Evolutionary conservation across 2,113 vertebrate species (phyloP), one percentile per base, ranked within the genome.

Genomic region (Saccopteryx leptura): DNA sequence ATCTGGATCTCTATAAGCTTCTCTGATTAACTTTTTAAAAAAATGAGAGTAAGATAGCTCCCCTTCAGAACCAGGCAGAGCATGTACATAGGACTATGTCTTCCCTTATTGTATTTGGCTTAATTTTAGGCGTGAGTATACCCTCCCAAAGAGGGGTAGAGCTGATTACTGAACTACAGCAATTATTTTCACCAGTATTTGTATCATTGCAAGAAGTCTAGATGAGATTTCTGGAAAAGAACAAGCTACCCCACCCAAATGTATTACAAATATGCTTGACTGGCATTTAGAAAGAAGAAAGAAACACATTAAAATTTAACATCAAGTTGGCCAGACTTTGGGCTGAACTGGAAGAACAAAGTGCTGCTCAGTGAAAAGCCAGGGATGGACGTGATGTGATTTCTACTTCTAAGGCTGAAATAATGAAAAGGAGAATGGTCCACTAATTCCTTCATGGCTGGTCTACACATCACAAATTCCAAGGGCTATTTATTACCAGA

Each of bases 261-360:
- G 52, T 74, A 88, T 80, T 93, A 93, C 75, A 96, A 96, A 94
- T 94, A 65, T 96, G 94, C 91, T 95, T 88, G 93, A 97, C 81
- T 81, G 93, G 94, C 90, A 97, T 93, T 94, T 94, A 89, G 96
- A 94, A 94, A 95, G 71, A 76, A 95, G 92, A 96, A 93, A 93
- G 63, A 96, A 91, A 96, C 46, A 72, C 96, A 97, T 97, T 97
- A 98, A 98, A 97, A 97, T 96, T 98, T 98, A 97, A 97, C 83
- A 68, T 90, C 71, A 50, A 92, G 79, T 97, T 97, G 97, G 94
- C 88, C 95, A 97, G 96, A 95, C 93, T 96, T 61, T 23, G 61
- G 88, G 90, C 90, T 94, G 85, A 86, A 87, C 0, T 93, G 85
- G 56, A 80, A 94, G 66, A 88, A 88, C 66, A 95, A 94, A 97